phyloP scores from a whole-genome alignment of 2,888 invertebrate species.

The Acanthoscelides obtectus region DNA sequence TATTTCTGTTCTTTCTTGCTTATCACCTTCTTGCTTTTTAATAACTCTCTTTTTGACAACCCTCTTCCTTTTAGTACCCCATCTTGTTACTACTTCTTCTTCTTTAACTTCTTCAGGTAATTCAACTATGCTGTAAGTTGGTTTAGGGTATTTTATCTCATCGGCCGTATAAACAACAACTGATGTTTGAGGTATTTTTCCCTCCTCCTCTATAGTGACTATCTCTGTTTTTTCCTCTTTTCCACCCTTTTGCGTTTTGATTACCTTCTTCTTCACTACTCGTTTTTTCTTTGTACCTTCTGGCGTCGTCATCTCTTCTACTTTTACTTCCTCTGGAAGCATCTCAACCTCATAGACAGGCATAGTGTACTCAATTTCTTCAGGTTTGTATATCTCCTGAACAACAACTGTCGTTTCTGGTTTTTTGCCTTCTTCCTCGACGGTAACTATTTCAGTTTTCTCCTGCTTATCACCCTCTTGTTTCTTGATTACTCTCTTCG shows the following conservation, averaged over 20 bases:
- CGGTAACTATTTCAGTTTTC: slow-evolving; percentile 33
- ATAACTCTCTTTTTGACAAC: slow-evolving; percentile 44
- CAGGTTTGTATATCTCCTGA: slow-evolving; percentile 24
- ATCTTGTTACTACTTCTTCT: background rate
- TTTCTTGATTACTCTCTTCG: slow-evolving; percentile 40
- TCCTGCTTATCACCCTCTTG: slow-evolving; percentile 38
- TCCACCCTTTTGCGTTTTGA: slow-evolving; percentile 31
- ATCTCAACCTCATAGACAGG: slow-evolving; percentile 21
- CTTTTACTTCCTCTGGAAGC: slow-evolving; percentile 30
- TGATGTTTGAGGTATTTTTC: slow-evolving; percentile 34
- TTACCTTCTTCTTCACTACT: slow-evolving; percentile 30
- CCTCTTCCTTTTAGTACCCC: slow-evolving; percentile 7
- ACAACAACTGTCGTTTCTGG: slow-evolving; percentile 28
- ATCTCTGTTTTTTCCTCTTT: slow-evolving; percentile 39
- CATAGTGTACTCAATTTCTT: slow-evolving; percentile 6
- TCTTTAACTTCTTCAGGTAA: slow-evolving; percentile 18
- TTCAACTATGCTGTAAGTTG: slow-evolving; percentile 32
- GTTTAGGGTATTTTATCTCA: slow-evolving; percentile 39
- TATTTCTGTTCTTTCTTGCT: slow-evolving; percentile 36
- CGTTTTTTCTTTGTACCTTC: slow-evolving; percentile 61
- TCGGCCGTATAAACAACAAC: slow-evolving; percentile 37
- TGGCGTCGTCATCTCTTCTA: slow-evolving; percentile 24
- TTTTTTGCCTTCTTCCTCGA: slow-evolving; percentile 34
- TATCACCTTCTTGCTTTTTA: slow-evolving; percentile 32
- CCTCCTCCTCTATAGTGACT: slow-evolving; percentile 36